phyloP scores from a whole-genome alignment of 2,797 vertebrate genomes.

The Pelodytes ibericus region DNA sequence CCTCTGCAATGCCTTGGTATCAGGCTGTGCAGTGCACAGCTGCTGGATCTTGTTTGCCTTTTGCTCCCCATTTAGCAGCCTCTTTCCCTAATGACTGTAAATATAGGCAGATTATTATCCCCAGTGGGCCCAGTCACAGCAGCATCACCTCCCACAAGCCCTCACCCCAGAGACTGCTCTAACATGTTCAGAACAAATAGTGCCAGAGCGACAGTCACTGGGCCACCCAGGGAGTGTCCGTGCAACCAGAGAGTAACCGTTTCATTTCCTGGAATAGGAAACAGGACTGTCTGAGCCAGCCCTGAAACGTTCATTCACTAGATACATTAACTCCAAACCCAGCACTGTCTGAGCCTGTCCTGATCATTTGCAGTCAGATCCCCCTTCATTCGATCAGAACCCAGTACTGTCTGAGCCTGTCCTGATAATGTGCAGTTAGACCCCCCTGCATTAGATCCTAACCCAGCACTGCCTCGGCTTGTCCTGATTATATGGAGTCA shows the following conservation, averaged over 20 bases:
- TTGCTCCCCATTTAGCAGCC: conserved; percentile 49
- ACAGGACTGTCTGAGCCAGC: neutral
- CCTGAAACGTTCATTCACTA: no score
- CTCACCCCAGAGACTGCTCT: conserved; percentile 51
- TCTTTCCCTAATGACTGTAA: conserved; percentile 55
- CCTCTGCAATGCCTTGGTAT: neutral
- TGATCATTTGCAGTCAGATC: no score
- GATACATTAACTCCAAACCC: no score
- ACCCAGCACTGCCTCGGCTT: neutral
- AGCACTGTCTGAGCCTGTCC: no score
- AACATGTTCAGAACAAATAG: conserved; percentile 48
- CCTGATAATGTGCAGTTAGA: no score
- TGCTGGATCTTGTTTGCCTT: conserved; percentile 20
- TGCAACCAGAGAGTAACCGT: conserved; percentile 22
- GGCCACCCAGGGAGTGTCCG: conserved; percentile 29
- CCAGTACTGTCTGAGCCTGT: no score
- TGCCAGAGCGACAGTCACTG: conserved; percentile 1
- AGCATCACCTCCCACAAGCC: conserved; percentile 38
- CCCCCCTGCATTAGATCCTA: no score
- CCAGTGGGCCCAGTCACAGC: conserved; percentile 18
- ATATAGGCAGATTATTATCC: conserved; percentile 49
- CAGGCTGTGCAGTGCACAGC: conserved; percentile 1
- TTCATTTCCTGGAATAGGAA: conserved; percentile 3
- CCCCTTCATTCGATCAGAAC: no score
- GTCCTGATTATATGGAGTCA: neutral